Evolutionary conservation across 1,140 invertebrate species (phyloP), one percentile per base, ranked within the genome.

Genomic region (Panulirus ornatus): DNA sequence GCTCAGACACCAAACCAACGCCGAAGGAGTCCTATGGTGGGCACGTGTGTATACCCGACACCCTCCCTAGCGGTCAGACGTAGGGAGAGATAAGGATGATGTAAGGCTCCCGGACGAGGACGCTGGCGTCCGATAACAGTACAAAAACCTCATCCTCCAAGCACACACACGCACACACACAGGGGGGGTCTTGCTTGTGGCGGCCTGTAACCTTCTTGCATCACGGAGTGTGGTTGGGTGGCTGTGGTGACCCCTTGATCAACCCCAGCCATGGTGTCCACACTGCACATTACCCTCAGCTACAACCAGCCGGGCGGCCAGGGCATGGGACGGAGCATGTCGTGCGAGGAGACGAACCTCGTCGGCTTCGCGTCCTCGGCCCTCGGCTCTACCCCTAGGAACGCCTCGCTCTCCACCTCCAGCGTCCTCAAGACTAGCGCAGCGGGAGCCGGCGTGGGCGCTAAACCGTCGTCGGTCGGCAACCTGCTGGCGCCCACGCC

Each of bases 261-360:
- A 14, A 42, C 6, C 34, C 42, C 16, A 66, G 73, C 51, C 5
- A 86, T 88, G 85, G 85, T 88, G 40, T 88, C 85, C 16, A 88
- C 85, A 14, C 75, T 88, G 36, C 85, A 88, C 27, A 88, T 88
- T 76, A 88, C 85, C 34, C 85, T 88, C 38, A 70, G 51, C 63
- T 79, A 81, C 75, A 88, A 88, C 85, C 75, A 79, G 85, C 85
- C 85, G n/a, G 38, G 51, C n/a, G 34, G 16, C 14, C 85, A 88
- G 54, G 27, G 47, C 22, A 14, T 88, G 58, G 85, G 85, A 0
- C 51, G 85, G 27, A 88, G 85, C 38, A 54, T 75, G 11, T 88
- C 85, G 11, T 88, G 85, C 27, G 85, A 88, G 85, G 85, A 88
- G 36, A 70, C 85, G 6, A 88, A 88, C 30, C n/a, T 78, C 1